Conservation (phyloP, 37 sponge, comb jelly and placozoan species). For the Chondrilla cf. caribensis region DNA sequence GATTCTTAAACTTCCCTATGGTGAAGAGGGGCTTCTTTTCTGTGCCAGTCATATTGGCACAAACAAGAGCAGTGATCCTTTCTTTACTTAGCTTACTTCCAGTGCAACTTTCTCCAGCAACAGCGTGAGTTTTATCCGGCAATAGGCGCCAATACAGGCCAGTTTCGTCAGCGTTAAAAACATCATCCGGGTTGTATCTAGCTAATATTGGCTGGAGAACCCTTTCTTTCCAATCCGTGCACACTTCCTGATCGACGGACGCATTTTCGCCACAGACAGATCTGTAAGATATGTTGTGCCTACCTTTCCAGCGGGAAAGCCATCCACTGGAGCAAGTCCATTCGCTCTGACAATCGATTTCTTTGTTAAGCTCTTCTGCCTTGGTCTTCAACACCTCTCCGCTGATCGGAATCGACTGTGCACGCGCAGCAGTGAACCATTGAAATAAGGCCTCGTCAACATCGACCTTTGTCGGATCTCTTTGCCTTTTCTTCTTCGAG, state of each 20-base stretch:
- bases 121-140: conserved; percentile 34
- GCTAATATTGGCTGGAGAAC: background rate
- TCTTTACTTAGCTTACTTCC: conserved; percentile 28
- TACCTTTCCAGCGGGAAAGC: conserved; percentile 23
- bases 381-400: conserved; percentile 34
- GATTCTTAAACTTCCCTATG: conserved; percentile 23
- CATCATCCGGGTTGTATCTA: background rate
- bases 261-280: conserved; percentile 1
- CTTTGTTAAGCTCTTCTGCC: conserved; percentile 29
- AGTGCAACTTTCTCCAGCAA: conserved; percentile 12
- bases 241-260: background rate
- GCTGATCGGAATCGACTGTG: conserved; percentile 37
- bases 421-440: conserved; percentile 37
- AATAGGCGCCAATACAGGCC: conserved; percentile 23
- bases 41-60: conserved; percentile 41
- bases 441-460: background rate
- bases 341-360: background rate
- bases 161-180: conserved; percentile 38
- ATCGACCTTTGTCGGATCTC: too few relatives aligned
- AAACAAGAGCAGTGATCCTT: conserved; percentile 27
- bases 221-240: background rate
- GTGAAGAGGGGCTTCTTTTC: conserved; percentile 33
- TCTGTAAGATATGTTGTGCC: background rate
- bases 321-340: conserved; percentile 38
- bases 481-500: too few relatives aligned